Base-by-base conservation (phyloP, 2,888 invertebrate genomes). In the Copidosoma aretas region DNA sequence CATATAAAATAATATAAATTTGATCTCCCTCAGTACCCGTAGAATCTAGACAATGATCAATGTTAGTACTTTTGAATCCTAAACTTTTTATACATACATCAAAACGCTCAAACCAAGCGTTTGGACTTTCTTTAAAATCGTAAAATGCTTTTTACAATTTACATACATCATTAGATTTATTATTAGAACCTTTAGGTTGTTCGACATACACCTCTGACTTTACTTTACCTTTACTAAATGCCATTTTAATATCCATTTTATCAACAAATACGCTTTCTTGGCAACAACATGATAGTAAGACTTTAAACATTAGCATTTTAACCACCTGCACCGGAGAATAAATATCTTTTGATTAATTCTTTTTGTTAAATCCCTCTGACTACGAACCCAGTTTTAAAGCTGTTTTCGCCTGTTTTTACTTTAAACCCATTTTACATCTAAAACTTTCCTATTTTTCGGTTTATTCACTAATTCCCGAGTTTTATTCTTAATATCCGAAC, bases 351-450 rank as follows among this genome's bases (percentile, higher is more conserved):
- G 3, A 53, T 32, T 5, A 32, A 5, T 32, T 32, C 32, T 32
- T 32, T 32, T 32, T 32, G 32, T 32, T 32, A 8, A 22, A 21
- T 12, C 12, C 52, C 52, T 22, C 21, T 53, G 2, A 53, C 52
- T 12, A 53, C 21, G 12, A 53, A 22, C 22, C 52, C 21, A 53
- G 52, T 21, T 53, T 53, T 53, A 21, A 19, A 53, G 2, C 12
- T 53, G 3, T 21, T 17, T 53, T 21, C n/a, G 21, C 8, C 21
- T 53, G 8, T 53, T 21, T 21, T 53, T 14, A 21, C 4, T 19
- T n/a, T 53, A 53, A 53, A 53, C 52, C 52, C 21, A 53, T 22
- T 53, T 53, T 19, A 53, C 52, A 22, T 53, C 52, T 22, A 53
- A 12, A n/a, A 22, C 21, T 4, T 53, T 53, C 21, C 19, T 53